Base-by-base conservation (phyloP, 2,888 invertebrate genomes). In the Cetonia aurata region DNA sequence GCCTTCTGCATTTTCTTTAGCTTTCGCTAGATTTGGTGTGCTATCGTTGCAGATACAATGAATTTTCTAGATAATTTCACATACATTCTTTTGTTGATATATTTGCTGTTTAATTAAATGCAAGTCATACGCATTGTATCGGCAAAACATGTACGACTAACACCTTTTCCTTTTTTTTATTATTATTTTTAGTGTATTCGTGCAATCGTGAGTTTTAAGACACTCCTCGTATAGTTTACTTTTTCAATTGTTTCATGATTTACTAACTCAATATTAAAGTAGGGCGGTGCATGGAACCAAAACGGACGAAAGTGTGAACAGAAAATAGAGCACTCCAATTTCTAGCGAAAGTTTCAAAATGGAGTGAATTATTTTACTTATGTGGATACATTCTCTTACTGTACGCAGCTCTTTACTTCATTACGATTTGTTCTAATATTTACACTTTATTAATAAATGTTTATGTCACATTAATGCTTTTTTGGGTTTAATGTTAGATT, bases 401-500 rank as follows among this genome's bases (percentile, higher is more conserved):
- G 75, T 76, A 76, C 75, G 77, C 77, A 77, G 77, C 77, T 77
- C 77, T 77, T 71, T 76, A 76, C 73, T 75, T 75, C 74, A 74
- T 74, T 70, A 70, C 55, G 81, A 72, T 82, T 81, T 83, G 83
- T 83, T 82, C 82, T 83, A 83, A 82, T 82, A 82, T 83, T 82
- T 79, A 83, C 83, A 84, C 83, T 83, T 82, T 79, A 83, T 81
- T 83, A 84, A 84, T 84, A 84, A 84, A 85, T 84, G 84, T 84
- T 84, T 79, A 78, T 83, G 83, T 84, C 83, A 84, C 84, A 83
- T 83, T 84, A 84, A 84, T 84, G 84, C 84, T 83, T 84, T 57
- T 76, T 78, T 79, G 84, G 85, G 84, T 84, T 84, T 84, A 83
- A 83, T 84, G 84, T 84, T 84, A 83, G 83, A 83, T 81, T 74